A percentile compares a stretch with the other conserved stretches of the same genome.
Conservation (phyloP, 2,888 invertebrate species). For the Stomorhina lunata region DNA sequence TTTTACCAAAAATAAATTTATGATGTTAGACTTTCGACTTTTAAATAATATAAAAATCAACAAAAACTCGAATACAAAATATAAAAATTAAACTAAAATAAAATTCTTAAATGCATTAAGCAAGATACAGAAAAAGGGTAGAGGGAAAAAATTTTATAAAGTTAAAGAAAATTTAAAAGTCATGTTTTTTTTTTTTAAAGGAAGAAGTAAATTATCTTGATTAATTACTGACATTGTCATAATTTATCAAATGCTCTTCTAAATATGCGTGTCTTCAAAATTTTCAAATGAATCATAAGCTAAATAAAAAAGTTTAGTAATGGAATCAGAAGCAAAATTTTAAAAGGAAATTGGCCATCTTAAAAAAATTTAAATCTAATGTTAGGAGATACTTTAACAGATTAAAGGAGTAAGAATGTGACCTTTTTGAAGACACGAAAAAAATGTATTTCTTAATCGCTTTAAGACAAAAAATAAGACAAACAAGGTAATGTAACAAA, state of each 20-base stretch:
- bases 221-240: slow-evolving; percentile 9
- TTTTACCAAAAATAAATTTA: slow-evolving; percentile 52
- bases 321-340: too few relatives aligned
- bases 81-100: neutral
- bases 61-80: neutral
- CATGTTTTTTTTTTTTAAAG: neutral
- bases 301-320: too few relatives aligned
- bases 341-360: too few relatives aligned
- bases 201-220: neutral
- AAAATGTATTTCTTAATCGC: too few relatives aligned
- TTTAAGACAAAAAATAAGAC: too few relatives aligned
- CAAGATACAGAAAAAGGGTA: neutral
- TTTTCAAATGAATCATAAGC: neutral
- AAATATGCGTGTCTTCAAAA: too few relatives aligned
- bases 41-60: too few relatives aligned
- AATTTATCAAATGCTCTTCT: neutral
- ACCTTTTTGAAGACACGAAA: too few relatives aligned
- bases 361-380: too few relatives aligned
- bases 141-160: neutral
- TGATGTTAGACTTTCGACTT: slow-evolving; percentile 37
- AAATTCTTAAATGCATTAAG: slow-evolving; percentile 1
- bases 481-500: too few relatives aligned
- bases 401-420: too few relatives aligned
- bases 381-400: too few relatives aligned
- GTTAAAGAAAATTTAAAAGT: neutral